These are phyloP conservation scores for Paratilapia polleni DNA, from an alignment of 2,113 vertebrate species.

Conservation along the genomic window DNA sequence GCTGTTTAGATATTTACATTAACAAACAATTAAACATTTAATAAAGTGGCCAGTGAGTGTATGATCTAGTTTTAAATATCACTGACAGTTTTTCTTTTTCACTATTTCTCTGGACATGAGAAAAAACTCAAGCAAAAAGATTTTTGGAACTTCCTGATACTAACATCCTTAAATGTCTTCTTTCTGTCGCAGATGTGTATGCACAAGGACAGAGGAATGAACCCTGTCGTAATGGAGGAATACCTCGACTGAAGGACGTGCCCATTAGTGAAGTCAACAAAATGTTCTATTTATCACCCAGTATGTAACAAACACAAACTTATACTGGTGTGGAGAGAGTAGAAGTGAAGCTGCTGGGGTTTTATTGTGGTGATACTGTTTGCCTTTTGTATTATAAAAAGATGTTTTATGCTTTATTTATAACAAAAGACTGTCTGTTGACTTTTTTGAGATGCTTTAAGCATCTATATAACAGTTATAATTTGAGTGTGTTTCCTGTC, in stretches of 20 bases:
- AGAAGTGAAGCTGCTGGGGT: background rate
- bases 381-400: background rate
- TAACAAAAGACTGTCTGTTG: background rate
- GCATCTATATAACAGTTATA: background rate
- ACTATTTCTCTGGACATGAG: too few relatives aligned
- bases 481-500: background rate
- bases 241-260: constrained; percentile 87
- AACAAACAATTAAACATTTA: too few relatives aligned
- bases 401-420: background rate
- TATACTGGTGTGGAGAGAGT: background rate
- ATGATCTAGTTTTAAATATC: too few relatives aligned
- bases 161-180: background rate
- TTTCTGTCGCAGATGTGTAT: constrained; percentile 83
- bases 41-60: too few relatives aligned
- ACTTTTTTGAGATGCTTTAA: background rate
- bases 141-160: background rate
- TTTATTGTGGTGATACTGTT: background rate
- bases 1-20: too few relatives aligned
- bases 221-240: constrained; percentile 78
- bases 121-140: too few relatives aligned
- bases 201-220: constrained; percentile 85
- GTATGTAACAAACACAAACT: constrained; percentile 10
- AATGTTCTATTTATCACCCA: constrained; percentile 84
- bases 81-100: too few relatives aligned
- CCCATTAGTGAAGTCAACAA: constrained; percentile 91